These are phyloP conservation scores for Tetrax tetrax DNA, from an alignment of 2,113 vertebrate species.

Conservation along the genomic window DNA sequence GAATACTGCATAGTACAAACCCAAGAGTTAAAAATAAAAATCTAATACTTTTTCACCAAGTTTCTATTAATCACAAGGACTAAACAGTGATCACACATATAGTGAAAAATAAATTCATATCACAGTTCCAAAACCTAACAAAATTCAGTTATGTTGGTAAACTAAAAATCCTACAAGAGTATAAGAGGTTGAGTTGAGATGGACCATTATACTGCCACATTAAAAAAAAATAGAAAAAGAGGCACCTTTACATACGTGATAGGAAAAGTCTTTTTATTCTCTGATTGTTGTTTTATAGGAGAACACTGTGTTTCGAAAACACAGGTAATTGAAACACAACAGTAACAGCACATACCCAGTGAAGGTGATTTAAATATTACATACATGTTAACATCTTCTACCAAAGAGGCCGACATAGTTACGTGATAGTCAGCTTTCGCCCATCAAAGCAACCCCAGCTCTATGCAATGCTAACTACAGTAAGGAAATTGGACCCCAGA, in stretches of 20 bases:
- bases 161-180: neutral
- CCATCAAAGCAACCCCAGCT: neutral
- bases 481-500: conserved; percentile 52
- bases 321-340: neutral
- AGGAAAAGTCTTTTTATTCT: conserved; percentile 51
- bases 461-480: conserved; percentile 2
- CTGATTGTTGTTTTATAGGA: neutral
- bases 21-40: neutral
- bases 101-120: neutral
- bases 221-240: neutral
- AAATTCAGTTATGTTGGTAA: neutral
- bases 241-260: neutral
- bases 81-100: neutral
- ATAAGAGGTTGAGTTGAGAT: neutral
- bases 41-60: neutral
- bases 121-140: neutral
- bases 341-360: neutral
- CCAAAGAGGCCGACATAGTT: neutral
- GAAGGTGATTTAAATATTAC: conserved; percentile 34
- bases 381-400: neutral
- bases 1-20: neutral
- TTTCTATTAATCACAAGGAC: neutral
- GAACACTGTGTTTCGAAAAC: neutral
- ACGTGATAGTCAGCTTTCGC: neutral
- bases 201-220: neutral